Evolutionary conservation across 2,888 invertebrate species (phyloP), one percentile per base, ranked within the genome.

Genomic region (Trichopria drosophilae): DNA sequence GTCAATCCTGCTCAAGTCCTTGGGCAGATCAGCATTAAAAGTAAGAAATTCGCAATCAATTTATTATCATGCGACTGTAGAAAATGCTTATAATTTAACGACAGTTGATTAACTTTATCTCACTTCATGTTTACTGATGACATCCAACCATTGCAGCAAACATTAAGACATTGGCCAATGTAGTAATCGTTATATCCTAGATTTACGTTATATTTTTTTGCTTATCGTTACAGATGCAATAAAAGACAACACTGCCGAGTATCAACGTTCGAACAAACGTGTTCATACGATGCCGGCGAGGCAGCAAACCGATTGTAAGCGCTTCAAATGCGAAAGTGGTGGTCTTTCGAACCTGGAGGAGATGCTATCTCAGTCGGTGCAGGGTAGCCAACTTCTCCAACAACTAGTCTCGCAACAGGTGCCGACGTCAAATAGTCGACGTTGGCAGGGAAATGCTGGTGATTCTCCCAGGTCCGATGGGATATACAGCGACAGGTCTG

Each of bases 331-430:
- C n/a, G n/a, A n/a, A n/a, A n/a, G 42, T 31, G 36, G 24, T 2
- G 37, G 57, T 1, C n/a, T n/a, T n/a, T 49, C 61, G 18, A 42
- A 26, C 6, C 40, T 63, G 19, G 62, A 62, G 20, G 60, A 62
- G 15, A 51, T 58, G 2, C 28, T 61, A 6, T 40, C 40, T 3
- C 57, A 53, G 40, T 19, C 31, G 42, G 34, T 55, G 20, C 42
- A 60, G 50, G 62, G 58, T 13, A 69, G 70, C 36, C 82, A 83
- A 63, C 71, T 84, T 34, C 63, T 84, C 18, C 84, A 84, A 54
- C 83, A 84, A 62, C 68, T 84, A 35, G 83, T 84, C 64, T 79
- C 82, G 0, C 62, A 68, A 19, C 62, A 67, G 44, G 49, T 39
- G 29, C 41, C 31, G 20, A 50, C 41, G 37, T 23, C 44, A 46